Percentiles rank a stretch among this genome's conserved stretches.
These are phyloP conservation scores for Zosterops hypoxanthus DNA, from an alignment of 2,113 vertebrate genomes.

Conservation along the genomic window DNA sequence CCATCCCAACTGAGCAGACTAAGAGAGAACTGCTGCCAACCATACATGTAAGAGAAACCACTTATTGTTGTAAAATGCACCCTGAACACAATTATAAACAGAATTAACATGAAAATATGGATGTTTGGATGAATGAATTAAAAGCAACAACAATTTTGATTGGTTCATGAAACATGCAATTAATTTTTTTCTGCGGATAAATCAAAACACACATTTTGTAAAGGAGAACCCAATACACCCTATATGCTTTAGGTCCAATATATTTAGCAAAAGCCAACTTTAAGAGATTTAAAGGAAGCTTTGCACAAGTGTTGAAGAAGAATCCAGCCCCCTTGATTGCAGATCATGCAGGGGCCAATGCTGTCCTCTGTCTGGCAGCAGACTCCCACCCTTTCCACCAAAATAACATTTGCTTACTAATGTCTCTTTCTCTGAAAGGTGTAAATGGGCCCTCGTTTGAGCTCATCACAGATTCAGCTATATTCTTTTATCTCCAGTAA, in stretches of 20 bases:
- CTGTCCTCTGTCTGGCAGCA: neutral
- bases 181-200: neutral
- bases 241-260: neutral
- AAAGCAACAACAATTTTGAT: neutral
- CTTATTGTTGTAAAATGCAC: neutral
- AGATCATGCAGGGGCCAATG: neutral
- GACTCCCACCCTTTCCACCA: neutral
- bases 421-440: neutral
- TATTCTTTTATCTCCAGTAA: constrained; percentile 60
- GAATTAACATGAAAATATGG: neutral
- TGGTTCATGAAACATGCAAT: neutral
- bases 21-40: neutral
- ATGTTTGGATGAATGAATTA: neutral
- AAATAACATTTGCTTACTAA: constrained; percentile 12
- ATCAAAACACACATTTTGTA: neutral
- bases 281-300: neutral
- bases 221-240: neutral
- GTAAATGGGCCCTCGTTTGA: neutral
- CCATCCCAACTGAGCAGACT: neutral
- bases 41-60: neutral
- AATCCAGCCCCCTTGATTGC: neutral
- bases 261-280: neutral
- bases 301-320: neutral
- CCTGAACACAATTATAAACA: neutral
- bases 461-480: constrained; percentile 23